phyloP scores from a whole-genome alignment of 23 tunicate species.

The Botrylloides violaceus region DNA sequence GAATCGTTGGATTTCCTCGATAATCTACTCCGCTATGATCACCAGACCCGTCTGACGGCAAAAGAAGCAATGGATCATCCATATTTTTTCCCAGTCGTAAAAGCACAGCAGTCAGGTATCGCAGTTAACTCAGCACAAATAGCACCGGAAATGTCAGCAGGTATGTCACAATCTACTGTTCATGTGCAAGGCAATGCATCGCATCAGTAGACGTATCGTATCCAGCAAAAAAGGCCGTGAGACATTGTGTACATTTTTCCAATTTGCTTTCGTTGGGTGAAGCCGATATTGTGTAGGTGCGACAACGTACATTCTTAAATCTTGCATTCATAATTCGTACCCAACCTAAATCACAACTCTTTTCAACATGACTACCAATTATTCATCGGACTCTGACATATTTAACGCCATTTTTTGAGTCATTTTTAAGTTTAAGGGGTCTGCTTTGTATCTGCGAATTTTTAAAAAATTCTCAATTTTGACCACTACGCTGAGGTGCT shows the following conservation, averaged over 20 bases:
- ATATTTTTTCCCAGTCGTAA: constrained; percentile 15
- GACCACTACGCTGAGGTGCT: too few relatives aligned
- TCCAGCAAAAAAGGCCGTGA: constrained; percentile 1
- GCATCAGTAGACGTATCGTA: background rate
- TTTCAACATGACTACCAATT: too few relatives aligned
- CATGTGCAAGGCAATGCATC: background rate
- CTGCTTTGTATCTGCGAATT: too few relatives aligned
- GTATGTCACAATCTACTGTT: constrained; percentile 1
- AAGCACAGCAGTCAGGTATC: constrained; percentile 11
- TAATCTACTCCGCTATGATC: constrained; percentile 19
- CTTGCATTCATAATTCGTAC: too few relatives aligned
- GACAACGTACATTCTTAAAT: background rate
- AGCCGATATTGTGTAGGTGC: constrained; percentile 1
- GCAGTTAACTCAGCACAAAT: constrained; percentile 1
- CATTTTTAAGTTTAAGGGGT: too few relatives aligned
- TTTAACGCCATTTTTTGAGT: too few relatives aligned
- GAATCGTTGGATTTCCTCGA: constrained; percentile 12
- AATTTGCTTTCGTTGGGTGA: background rate
- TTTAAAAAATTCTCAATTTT: too few relatives aligned
- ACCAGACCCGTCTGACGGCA: constrained; percentile 20
- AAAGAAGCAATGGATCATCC: constrained; percentile 21
- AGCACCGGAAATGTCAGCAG: background rate
- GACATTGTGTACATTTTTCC: constrained; percentile 1
- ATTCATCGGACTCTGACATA: too few relatives aligned
- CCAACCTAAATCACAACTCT: too few relatives aligned